Percentiles rank a stretch among this genome's conserved stretches.
Evolutionary conservation across 1,140 invertebrate genomes (phyloP).

Genomic region (Brachionus asplanchnoidis): DNA sequence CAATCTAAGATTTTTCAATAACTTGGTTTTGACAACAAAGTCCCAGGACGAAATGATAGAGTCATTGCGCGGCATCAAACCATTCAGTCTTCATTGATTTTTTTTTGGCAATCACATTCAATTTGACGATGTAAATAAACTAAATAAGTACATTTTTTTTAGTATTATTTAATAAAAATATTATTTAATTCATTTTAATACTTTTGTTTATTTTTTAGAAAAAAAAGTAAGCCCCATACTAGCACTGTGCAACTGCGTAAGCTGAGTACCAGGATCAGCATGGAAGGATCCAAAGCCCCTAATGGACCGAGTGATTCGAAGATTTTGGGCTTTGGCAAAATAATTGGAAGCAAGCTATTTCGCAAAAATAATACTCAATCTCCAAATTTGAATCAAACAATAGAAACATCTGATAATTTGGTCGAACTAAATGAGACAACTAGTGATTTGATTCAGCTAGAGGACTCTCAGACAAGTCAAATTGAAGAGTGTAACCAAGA

Average conservation of each 20-base stretch:
- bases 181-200: not conserved
- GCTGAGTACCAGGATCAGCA: not conserved
- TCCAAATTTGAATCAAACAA: not conserved
- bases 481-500: not conserved
- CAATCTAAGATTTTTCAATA: conserved; percentile 39
- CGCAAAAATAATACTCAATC: not conserved
- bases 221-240: not conserved
- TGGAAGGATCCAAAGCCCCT: not conserved
- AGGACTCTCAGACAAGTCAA: not conserved
- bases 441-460: not conserved
- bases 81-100: not conserved
- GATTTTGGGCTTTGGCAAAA: not conserved
- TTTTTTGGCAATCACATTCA: not conserved
- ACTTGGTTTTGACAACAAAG: conserved; percentile 22
- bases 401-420: not conserved
- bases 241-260: not conserved
- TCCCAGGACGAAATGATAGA: conserved; percentile 20
- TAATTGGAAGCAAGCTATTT: not conserved
- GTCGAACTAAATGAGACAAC: not conserved
- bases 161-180: not conserved
- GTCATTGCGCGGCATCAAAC: conserved; percentile 14
- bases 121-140: not conserved
- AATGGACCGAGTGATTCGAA: not conserved
- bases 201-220: not conserved
- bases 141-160: not conserved